Percentiles rank a stretch among this genome's conserved stretches.
Conservation (phyloP, 2,888 invertebrate species). For the Scaptomyza polygonia region DNA sequence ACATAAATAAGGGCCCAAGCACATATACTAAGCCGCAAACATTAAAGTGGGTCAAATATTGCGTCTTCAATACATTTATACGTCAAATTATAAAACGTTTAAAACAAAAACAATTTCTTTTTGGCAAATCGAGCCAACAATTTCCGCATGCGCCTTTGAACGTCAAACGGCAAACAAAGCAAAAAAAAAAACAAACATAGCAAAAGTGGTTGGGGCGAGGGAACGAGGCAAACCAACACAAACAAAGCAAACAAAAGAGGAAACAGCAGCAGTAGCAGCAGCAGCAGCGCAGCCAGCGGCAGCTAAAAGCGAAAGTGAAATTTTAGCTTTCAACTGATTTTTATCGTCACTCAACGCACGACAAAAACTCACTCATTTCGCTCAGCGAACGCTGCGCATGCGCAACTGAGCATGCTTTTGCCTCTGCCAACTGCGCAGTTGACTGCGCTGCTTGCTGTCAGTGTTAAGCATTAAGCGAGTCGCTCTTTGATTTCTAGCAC, state of each 20-base stretch:
- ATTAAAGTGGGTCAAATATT: conserved; percentile 49
- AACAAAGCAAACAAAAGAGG: conserved; percentile 57
- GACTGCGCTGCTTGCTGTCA: conserved; percentile 41
- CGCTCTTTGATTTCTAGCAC: conserved; percentile 68
- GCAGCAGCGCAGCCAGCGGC: conserved; percentile 31
- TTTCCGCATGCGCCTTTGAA: conserved; percentile 52
- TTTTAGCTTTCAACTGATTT: conserved; percentile 82
- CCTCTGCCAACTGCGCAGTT: conserved; percentile 30
- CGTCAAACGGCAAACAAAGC: conserved; percentile 43
- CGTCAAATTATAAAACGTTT: background rate
- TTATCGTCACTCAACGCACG: conserved; percentile 51
- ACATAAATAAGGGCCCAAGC: conserved; percentile 44
- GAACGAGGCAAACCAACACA: conserved; percentile 31
- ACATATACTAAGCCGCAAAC: conserved; percentile 36
- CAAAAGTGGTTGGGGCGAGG: conserved; percentile 1
- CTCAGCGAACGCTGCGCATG: conserved; percentile 59
- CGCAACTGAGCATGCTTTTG: conserved; percentile 70
- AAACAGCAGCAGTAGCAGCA: conserved; percentile 35
- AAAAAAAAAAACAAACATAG: conserved; percentile 42
- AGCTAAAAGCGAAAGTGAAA: conserved; percentile 84
- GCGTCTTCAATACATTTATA: conserved; percentile 11
- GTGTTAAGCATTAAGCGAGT: conserved; percentile 27
- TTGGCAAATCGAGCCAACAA: conserved; percentile 23
- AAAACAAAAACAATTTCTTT: conserved; percentile 32
- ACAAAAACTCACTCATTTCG: conserved; percentile 36